Evolutionary conservation across 2,888 invertebrate genomes (phyloP).

Genomic region (Heteropelma amictum): DNA sequence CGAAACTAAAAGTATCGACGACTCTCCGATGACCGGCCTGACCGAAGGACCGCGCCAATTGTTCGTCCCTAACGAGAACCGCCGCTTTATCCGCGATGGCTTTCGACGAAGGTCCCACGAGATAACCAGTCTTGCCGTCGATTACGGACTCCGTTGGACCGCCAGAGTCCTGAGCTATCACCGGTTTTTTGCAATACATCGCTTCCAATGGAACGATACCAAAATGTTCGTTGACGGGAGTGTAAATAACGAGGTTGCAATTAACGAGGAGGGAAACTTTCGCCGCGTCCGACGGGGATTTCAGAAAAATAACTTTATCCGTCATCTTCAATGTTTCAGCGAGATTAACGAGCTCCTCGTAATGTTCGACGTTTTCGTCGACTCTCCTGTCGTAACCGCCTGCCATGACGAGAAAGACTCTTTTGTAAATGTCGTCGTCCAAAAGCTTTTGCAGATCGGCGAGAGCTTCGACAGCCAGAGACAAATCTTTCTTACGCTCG

Average conservation of each 20-base stretch:
- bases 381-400: constrained; percentile 97
- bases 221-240: constrained; percentile 98
- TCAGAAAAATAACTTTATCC: constrained; percentile 89
- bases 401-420: constrained; percentile 92
- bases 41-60: constrained; percentile 85
- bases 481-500: constrained; percentile 97
- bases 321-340: constrained; percentile 83
- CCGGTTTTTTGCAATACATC: constrained; percentile 95
- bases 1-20: constrained; percentile 89
- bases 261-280: constrained; percentile 90
- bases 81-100: constrained; percentile 89
- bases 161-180: constrained; percentile 96
- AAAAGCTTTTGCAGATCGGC: constrained; percentile 82
- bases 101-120: constrained; percentile 86
- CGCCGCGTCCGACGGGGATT: constrained; percentile 90
- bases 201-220: constrained; percentile 99
- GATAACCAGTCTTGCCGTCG: constrained; percentile 88
- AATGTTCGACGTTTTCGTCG: constrained; percentile 92
- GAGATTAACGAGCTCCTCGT: constrained; percentile 85
- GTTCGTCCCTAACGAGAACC: constrained; percentile 82
- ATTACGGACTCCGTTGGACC: constrained; percentile 96
- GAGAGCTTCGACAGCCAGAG: constrained; percentile 90
- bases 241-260: constrained; percentile 92
- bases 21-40: constrained; percentile 87
- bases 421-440: constrained; percentile 81